Evolutionary conservation across 2,888 invertebrate species (phyloP), one percentile per base, ranked within the genome.

Genomic region (Thelaira solivaga): DNA sequence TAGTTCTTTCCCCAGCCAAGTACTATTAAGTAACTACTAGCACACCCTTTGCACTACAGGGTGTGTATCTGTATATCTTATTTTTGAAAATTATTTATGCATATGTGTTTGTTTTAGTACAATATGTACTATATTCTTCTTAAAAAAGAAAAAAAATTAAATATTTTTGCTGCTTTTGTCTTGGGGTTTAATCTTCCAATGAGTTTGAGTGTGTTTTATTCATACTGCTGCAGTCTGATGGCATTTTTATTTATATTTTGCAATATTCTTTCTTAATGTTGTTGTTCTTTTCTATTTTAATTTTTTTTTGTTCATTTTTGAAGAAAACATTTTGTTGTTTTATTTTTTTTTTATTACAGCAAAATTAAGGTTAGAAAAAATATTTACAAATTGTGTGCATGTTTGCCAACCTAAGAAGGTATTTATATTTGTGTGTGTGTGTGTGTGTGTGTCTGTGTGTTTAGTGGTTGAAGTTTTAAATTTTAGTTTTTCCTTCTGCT

Each of bases 231-330:
- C 67, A 68, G 61, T 47, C 53, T 75, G 45, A 75, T 62, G 61
- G 74, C 43, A 53, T 75, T 75, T 73, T 61, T 75, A 75, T 75
- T 75, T 75, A 68, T 61, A 61, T 75, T 53, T 75, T 22, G 34
- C 34, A 64, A 4, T 5, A 71, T 62, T 64, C 53, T 71, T 11
- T 43, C 62, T 71, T 16, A 11, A 24, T 64, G 22, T 39, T 73
- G 57, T 65, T 57, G 47, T 29, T 45, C 24, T 41, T 20, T 18
- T 62, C 26, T 41, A 20, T 45, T 51, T 59, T 3, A 16, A 62
- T 36, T 39, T 29, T 29, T 20, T 62, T 64, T 72, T 45, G 5
- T 6, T n/a, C 13, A 5, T 57, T 41, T 41, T 13, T 4, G 13
- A 10, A 18, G 20, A 67, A 43, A n/a, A n/a, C n/a, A n/a, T n/a